Percentiles rank a stretch among this genome's conserved stretches.
Conservation (phyloP, 2,113 vertebrate genomes). For the Phaetusa simplex region DNA sequence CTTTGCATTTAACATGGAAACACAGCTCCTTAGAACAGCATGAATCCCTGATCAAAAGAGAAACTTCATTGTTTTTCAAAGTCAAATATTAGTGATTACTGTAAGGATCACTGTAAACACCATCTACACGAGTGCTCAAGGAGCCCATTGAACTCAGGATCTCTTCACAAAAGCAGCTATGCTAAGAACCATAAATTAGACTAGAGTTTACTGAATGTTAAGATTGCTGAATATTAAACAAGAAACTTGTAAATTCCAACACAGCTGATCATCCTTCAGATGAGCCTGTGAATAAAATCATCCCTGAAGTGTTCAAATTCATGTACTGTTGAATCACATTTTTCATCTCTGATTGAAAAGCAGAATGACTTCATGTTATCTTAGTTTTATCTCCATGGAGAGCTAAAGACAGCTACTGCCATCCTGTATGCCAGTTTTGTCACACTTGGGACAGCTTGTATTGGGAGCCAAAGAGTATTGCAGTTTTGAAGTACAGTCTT, state of each 20-base stretch:
- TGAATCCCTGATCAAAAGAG: slow-evolving; percentile 4
- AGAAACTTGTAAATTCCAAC: neutral
- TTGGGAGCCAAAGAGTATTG: neutral
- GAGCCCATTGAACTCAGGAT: neutral
- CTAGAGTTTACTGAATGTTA: neutral
- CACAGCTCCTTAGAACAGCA: neutral
- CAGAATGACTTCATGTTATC: slow-evolving; percentile 12
- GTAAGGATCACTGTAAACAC: neutral
- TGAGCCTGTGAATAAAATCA: neutral
- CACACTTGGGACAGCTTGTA: neutral
- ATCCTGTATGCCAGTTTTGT: neutral
- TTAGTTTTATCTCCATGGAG: neutral
- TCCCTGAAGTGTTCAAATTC: neutral
- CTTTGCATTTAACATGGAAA: slow-evolving; percentile 1
- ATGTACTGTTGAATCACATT: slow-evolving; percentile 1
- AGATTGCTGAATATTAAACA: neutral
- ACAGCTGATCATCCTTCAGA: neutral
- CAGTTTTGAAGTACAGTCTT: neutral
- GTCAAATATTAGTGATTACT: slow-evolving; percentile 24
- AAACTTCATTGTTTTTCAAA: neutral
- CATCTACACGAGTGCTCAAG: neutral
- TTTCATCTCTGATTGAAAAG: slow-evolving; percentile 29
- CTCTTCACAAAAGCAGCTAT: neutral
- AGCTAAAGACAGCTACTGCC: slow-evolving; percentile 25
- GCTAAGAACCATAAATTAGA: neutral